Evolutionary conservation across 2,888 invertebrate species (phyloP), one percentile per base, ranked within the genome.

Genomic region (Zaprionus bogoriensis): DNA sequence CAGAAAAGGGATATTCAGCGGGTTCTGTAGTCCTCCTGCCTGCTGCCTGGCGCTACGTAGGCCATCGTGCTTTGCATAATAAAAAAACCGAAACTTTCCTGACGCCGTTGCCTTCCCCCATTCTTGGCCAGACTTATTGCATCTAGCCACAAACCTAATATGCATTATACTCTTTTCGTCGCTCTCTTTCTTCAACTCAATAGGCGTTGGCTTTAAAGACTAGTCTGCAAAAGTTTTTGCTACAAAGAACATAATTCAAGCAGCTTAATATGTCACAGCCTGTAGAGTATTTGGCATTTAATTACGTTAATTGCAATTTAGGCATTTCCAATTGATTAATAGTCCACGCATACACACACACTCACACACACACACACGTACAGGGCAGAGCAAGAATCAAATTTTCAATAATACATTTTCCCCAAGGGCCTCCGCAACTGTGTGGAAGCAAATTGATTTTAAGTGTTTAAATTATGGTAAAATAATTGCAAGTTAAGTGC

Each of bases 61-160:
- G 60, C 59, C 51, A 60, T 42, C 77, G 77, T 78, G 80, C 74
- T 69, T 77, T 76, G 77, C 80, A 76, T 78, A 69, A 61, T 77
- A 74, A 79, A 65, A 36, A 66, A 51, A 65, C 47, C 57, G 25
- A 63, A 79, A 75, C 59, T 72, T 67, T 77, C 54, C 19, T 22
- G 32, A 38, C 46, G 27, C 12, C 36, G 14, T n/a, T 2, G n/a
- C 3, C 25, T 6, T 14, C 30, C 4, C 12, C n/a, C n/a, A n/a
- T 30, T 52, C 10, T 6, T 5, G 17, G 44, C 19, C 28, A 23
- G 25, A 32, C 46, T 52, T 51, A 20, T 62, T 71, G 67, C 53
- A 69, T 60, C 58, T 77, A 63, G 50, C 54, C 61, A 48, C 61
- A 60, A 74, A 68, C 61, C 69, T 67, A 65, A 65, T 69, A 75